phyloP scores from a whole-genome alignment of 1,140 invertebrate species.

The Leptopilina clavipes region DNA sequence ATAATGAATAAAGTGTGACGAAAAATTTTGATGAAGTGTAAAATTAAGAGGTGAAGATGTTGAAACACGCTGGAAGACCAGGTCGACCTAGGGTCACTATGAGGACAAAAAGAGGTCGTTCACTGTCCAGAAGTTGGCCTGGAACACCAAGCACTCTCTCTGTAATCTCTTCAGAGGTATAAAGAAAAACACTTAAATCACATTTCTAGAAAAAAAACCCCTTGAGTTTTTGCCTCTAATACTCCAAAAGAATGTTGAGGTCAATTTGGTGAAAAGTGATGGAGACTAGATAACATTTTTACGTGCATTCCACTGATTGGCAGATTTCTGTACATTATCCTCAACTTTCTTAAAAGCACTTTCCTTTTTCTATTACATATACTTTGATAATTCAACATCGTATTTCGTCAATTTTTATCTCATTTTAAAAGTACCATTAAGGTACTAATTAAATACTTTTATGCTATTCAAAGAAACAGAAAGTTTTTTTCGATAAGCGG shows the following conservation, averaged over 20 bases:
- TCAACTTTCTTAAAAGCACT: not conserved
- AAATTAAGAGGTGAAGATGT: constrained; percentile 54
- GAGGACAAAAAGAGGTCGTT: constrained; percentile 66
- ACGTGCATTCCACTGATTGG: not conserved
- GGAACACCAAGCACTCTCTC: constrained; percentile 68
- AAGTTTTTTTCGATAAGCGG: too few relatives aligned
- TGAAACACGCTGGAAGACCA: constrained; percentile 63
- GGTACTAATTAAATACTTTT: too few relatives aligned
- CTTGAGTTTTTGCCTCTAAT: not conserved
- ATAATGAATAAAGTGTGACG: not conserved
- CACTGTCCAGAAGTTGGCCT: constrained; percentile 70
- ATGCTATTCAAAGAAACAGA: too few relatives aligned
- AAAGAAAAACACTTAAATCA: constrained; percentile 34
- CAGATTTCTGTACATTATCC: not conserved
- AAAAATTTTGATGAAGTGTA: constrained; percentile 4
- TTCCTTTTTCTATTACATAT: not conserved
- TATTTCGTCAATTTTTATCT: too few relatives aligned
- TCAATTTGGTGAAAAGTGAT: not conserved
- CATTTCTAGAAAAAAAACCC: not conserved
- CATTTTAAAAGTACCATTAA: too few relatives aligned
- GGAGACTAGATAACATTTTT: not conserved
- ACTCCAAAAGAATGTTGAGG: not conserved
- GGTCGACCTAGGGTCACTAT: constrained; percentile 59
- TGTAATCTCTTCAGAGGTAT: constrained; percentile 68
- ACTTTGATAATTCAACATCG: too few relatives aligned